A percentile compares a stretch with the other conserved stretches of the same genome.
These are phyloP conservation scores for Drosophila peninsularis DNA, from an alignment of 2,888 invertebrate species.

Conservation along the genomic window DNA sequence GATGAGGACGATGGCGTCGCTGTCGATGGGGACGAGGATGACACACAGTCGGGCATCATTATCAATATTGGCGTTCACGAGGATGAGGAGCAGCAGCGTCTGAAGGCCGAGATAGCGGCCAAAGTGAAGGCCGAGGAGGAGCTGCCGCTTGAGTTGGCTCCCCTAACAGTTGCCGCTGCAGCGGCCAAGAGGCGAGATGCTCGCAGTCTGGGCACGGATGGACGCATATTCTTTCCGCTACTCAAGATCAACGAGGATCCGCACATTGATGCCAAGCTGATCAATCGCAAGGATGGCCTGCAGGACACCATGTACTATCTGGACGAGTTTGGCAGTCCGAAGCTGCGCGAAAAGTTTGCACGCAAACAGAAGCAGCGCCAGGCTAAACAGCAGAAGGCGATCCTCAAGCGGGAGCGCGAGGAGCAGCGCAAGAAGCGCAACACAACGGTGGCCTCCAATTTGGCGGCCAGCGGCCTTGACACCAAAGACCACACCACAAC, in stretches of 20 bases:
- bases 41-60: constrained; percentile 70
- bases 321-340: constrained; percentile 84
- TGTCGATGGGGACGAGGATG: constrained; percentile 55
- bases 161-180: constrained; percentile 51
- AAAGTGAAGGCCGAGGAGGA: constrained; percentile 45
- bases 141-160: constrained; percentile 46
- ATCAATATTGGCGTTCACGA: constrained; percentile 49
- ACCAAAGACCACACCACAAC: constrained; percentile 41
- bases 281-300: constrained; percentile 84
- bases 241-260: constrained; percentile 81
- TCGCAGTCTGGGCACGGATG: constrained; percentile 76
- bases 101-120: constrained; percentile 24
- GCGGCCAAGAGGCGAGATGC: constrained; percentile 48
- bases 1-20: constrained; percentile 58
- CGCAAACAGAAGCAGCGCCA: constrained; percentile 81
- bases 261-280: constrained; percentile 82
- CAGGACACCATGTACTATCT: constrained; percentile 84
- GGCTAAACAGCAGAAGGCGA: constrained; percentile 76
- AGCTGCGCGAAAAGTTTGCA: constrained; percentile 83
- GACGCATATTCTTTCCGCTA: constrained; percentile 80
- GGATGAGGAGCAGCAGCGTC: constrained; percentile 18
- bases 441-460: constrained; percentile 67
- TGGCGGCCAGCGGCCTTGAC: constrained; percentile 62
- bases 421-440: constrained; percentile 75
- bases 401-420: constrained; percentile 68